A percentile compares a stretch with the other conserved stretches of the same genome.
phyloP scores from a whole-genome alignment of 1,140 invertebrate species.

The Cotesia glomerata region DNA sequence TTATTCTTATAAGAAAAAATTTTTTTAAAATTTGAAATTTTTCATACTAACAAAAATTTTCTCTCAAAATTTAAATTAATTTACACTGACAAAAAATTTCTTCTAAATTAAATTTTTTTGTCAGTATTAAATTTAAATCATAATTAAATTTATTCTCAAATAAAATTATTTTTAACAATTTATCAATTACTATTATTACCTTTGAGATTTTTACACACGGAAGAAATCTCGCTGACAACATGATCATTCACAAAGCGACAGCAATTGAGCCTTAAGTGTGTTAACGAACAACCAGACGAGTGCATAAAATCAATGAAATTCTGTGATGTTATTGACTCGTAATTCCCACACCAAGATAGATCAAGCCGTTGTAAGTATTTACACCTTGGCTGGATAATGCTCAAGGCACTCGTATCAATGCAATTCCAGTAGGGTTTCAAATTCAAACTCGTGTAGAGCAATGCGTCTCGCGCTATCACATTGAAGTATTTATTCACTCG shows the following conservation, averaged over 20 bases:
- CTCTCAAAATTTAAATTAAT: too few species aligned
- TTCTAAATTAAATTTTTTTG: too few species aligned
- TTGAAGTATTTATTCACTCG: conserved; percentile 79
- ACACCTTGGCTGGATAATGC: conserved; percentile 66
- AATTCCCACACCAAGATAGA: conserved; percentile 87
- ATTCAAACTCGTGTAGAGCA: conserved; percentile 80
- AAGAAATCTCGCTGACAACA: conserved; percentile 69
- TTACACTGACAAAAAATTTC: too few species aligned
- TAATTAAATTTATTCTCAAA: too few species aligned
- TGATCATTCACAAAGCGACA: conserved; percentile 76
- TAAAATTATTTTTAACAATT: too few species aligned
- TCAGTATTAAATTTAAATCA: too few species aligned
- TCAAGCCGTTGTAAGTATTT: conserved; percentile 78
- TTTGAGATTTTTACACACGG: conserved; percentile 72
- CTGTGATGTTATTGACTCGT: conserved; percentile 67
- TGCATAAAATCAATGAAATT: conserved; percentile 71
- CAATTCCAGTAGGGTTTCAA: conserved; percentile 77
- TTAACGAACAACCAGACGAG: conserved; percentile 70
- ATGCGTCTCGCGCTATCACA: conserved; percentile 75
- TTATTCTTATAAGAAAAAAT: too few species aligned
- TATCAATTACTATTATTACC: conserved; percentile 60
- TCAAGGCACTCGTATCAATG: conserved; percentile 65
- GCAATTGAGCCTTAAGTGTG: conserved; percentile 75
- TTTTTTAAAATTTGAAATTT: too few species aligned
- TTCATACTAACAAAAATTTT: too few species aligned